Percentiles rank a stretch among this genome's conserved stretches.
These are phyloP conservation scores for Patagioenas fasciata DNA, from an alignment of 2,113 vertebrate species.

Conservation along the genomic window DNA sequence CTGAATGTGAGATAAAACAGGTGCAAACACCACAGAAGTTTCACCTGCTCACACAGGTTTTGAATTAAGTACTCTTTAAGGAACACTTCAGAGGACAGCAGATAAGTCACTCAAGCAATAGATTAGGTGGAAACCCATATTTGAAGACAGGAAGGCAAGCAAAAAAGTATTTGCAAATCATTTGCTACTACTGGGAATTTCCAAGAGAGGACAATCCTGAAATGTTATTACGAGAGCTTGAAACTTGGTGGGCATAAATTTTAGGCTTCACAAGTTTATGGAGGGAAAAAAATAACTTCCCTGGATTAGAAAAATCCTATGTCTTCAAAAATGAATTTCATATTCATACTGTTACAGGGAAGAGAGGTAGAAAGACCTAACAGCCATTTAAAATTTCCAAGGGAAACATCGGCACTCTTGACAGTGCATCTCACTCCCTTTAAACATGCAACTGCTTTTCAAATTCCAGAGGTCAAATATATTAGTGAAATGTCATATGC, in stretches of 20 bases:
- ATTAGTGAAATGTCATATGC: conserved; percentile 46
- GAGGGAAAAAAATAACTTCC: not conserved
- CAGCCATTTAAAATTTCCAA: not conserved
- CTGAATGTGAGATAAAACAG: not conserved
- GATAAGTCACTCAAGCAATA: not conserved
- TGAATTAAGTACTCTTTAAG: not conserved
- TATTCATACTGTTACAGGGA: not conserved
- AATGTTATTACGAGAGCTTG: not conserved
- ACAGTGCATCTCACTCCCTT: not conserved
- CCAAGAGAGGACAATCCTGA: not conserved
- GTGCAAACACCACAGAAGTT: not conserved
- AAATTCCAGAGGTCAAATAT: conserved; percentile 49
- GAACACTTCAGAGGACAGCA: not conserved
- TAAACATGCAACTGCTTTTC: conserved; percentile 7
- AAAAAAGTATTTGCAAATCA: not conserved
- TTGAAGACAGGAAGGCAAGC: not conserved
- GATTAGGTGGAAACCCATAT: not conserved
- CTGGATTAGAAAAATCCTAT: not conserved
- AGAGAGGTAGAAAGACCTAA: not conserved
- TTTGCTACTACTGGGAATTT: not conserved
- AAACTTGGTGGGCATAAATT: not conserved
- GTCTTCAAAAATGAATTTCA: not conserved
- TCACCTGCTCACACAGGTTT: not conserved
- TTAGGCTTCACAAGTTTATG: not conserved
- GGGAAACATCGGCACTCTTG: not conserved